Base-by-base conservation (phyloP, 2,797 vertebrate species). In the Acanthurus tractus region DNA sequence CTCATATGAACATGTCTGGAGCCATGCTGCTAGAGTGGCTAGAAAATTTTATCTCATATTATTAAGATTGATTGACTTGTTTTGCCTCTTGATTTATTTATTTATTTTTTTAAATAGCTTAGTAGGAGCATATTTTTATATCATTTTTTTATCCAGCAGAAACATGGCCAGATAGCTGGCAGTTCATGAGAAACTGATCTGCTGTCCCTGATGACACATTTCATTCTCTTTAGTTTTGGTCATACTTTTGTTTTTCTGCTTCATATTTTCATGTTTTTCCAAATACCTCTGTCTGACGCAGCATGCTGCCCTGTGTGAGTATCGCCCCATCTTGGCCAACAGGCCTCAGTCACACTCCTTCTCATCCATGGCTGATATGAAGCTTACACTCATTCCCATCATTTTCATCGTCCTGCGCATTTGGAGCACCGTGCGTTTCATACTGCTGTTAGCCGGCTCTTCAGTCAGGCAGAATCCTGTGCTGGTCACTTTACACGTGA, bases 361-460 rank as follows among this genome's bases (percentile, higher is more conserved):
- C 63, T 56, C 95, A 11, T 91, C 96, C 23, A 83, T 95, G 70
- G 97, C 97, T 0, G 98, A 99, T 36, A 95, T 89, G 91, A 99
- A 99, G 86, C 90, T 99, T n/a, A 90, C 96, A 2, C 94, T 99
- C 87, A 99, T 99, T 86, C 98, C 98, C 0, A 54, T 99, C 74
- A 97, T 99, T 91, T 99, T 99, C 89, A 97, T 99, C 56, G 49
- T 93, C 74, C 96, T 99, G 23, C 97, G 98, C 6, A 87, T 98
- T 66, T 99, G 98, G 98, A 99, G 98, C 94, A 98, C 98, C 0
- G 88, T 99, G 66, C 96, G 98, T 2, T 99, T 99, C 70, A 20
- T 97, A 2, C 94, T 99, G 82, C 95, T 98, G 10, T 95, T 99
- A 22, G 92, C 89, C 0, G 67, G 79, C 79, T 98, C 97, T 8